Evolutionary conservation across 2,113 vertebrate species (phyloP), one percentile per base, ranked within the genome.

Genomic region (Cariama cristata): DNA sequence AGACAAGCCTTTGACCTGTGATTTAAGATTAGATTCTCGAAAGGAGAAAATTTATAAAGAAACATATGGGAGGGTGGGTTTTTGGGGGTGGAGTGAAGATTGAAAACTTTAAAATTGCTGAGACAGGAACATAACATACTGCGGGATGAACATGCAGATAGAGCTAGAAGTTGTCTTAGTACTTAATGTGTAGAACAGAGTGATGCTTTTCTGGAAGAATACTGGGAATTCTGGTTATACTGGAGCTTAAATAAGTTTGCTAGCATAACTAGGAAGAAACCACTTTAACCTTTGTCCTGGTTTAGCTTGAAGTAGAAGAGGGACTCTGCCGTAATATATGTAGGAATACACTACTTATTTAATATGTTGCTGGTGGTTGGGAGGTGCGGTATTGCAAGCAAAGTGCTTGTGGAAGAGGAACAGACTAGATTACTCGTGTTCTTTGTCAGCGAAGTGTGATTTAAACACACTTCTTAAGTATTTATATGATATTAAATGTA

Each of bases 31-130:
- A 66, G 8, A 22, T 30, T 86, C 21, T 77, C 2, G 1, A 59
- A 80, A 74, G 18, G 19, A 42, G 33, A 14, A 72, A 44, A 40
- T 12, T 50, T n/a, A 4, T 4, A 5, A 60, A 76, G 56, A 63
- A 81, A 35, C 11, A 1, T 6, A 1, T 4, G 13, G 19, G 33
- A 44, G 33, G 1, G 14, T 33, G 23, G 4, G 0, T 3, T 72
- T 82, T 68, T 22, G 38, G 49, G 38, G 11, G 4, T 19, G 59
- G 47, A 15, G 4, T 42, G 32, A 79, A 52, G 52, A 44, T 50
- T 26, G 40, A 79, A 79, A 49, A 53, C 16, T 49, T 83, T 5
- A 40, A n/a, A 86, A 49, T 38, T 49, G 4, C 15, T 28, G 35
- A 14, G 27, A 23, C 22, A 47, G 32, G 52, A 44, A 8, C 14